These are phyloP conservation scores for Danaus plexippus DNA, from an alignment of 1,140 invertebrate species.

Conservation along the genomic window DNA sequence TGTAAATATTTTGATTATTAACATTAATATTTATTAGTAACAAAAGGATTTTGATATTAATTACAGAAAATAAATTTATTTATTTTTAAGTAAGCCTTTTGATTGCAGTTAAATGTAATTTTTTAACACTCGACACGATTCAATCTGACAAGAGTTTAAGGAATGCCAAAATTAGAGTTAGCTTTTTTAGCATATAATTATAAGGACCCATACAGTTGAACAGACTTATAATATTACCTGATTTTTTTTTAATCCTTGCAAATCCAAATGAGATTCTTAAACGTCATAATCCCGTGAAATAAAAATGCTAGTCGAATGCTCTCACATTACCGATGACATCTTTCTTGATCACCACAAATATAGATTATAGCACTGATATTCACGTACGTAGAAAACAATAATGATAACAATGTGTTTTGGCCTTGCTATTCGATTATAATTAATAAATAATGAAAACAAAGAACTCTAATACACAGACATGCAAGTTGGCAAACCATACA, in stretches of 20 bases:
- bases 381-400: conserved; percentile 35
- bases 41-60: too few relatives aligned
- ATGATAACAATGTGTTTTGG: conserved; percentile 32
- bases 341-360: conserved; percentile 51
- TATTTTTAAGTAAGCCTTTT: too few relatives aligned
- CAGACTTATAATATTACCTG: conserved; percentile 36
- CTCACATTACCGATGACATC: conserved; percentile 68
- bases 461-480: conserved; percentile 70
- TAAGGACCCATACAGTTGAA: conserved; percentile 13
- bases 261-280: conserved; percentile 51
- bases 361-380: conserved; percentile 32
- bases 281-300: conserved; percentile 64
- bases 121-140: conserved; percentile 49
- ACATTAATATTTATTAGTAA: too few relatives aligned
- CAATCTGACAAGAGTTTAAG: conserved; percentile 53
- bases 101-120: conserved; percentile 1
- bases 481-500: conserved; percentile 74
- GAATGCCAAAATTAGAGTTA: conserved; percentile 67
- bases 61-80: too few relatives aligned
- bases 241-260: conserved; percentile 44
- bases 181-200: conserved; percentile 31
- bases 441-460: conserved; percentile 70
- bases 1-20: too few relatives aligned
- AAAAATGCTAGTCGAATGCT: conserved; percentile 61
- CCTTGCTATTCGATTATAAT: conserved; percentile 43